These are phyloP conservation scores for Bovichtus variegatus DNA, from an alignment of 2,797 vertebrate species.

Conservation along the genomic window DNA sequence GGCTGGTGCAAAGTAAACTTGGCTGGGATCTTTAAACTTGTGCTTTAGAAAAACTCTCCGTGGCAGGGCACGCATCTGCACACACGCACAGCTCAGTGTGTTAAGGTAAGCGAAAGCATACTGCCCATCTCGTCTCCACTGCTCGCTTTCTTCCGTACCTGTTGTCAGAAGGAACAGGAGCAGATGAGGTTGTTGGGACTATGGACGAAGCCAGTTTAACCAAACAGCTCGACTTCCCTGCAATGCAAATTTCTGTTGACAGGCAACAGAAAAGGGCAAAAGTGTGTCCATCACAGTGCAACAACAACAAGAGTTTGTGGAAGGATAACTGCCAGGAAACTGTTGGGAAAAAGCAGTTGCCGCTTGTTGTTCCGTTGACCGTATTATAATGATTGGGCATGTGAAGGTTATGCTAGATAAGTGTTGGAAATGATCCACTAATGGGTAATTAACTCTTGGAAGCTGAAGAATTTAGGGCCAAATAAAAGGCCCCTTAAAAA, in stretches of 20 bases:
- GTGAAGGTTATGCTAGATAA: conserved; percentile 85
- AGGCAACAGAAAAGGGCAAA: conserved; percentile 49
- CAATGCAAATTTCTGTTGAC: conserved; percentile 68
- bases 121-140: conserved; percentile 37
- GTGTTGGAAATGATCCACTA: conserved; percentile 80
- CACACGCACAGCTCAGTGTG: conserved; percentile 73
- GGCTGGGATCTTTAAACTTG: conserved; percentile 86
- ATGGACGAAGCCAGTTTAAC: conserved; percentile 57
- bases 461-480: conserved; percentile 73
- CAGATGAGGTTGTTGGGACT: conserved; percentile 39
- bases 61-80: conserved; percentile 53
- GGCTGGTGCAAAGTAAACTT: conserved; percentile 91
- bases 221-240: conserved; percentile 59
- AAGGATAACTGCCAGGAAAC: conserved; percentile 54
- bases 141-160: conserved; percentile 38
- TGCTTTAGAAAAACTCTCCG: conserved; percentile 59
- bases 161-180: conserved; percentile 39
- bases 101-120: conserved; percentile 82
- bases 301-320: conserved; percentile 46
- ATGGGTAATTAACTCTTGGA: conserved; percentile 83
- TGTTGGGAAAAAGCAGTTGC: conserved; percentile 64
- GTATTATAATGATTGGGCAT: conserved; percentile 77
- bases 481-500: conserved; percentile 74
- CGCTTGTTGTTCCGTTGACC: conserved; percentile 79
- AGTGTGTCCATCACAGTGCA: conserved; percentile 40